Evolutionary conservation across 2,113 vertebrate species (phyloP), one percentile per base, ranked within the genome.

Genomic region (Meriones unguiculatus): DNA sequence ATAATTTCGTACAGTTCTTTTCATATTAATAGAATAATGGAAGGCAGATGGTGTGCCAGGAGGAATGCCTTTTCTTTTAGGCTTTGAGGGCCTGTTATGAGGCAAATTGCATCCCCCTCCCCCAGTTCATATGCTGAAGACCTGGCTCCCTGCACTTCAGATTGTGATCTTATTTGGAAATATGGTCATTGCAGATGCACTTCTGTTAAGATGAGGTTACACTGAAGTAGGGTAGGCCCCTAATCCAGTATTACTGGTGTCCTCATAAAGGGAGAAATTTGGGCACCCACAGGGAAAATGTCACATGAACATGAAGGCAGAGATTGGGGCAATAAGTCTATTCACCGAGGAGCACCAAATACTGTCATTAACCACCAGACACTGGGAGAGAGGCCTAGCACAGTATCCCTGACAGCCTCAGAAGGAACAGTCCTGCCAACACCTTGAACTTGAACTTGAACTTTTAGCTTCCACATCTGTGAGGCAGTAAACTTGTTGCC

Each of bases 1-100:
- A 72, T 87, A 57, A 87, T 95, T 93, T 91, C 84, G 75, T 84
- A 73, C 32, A 64, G 57, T 82, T 78, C 65, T 96, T 96, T 96
- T 94, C 69, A 22, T 91, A 84, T 89, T 97, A 90, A 87, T 76
- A 80, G 93, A 81, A 90, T 69, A 86, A 91, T 84, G 81, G 75
- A 85, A 93, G 82, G 73, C 92, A 94, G 96, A 75, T 81, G 72
- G 89, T 52, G 20, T 30, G 76, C 78, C 70, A 59, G 87, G 94
- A 77, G 88, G 87, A 35, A n/a, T 41, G 90, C 84, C 87, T 92
- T 87, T 59, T 59, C 86, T 75, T 72, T 46, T 84, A 89, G 92
- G 75, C 94, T 97, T 64, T 81, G 90, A 87, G 76, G 78, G 46
- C 54, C 82, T 85, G 54, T 91, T 18, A n/a, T 41, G 81, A 57